phyloP scores from a whole-genome alignment of 2,113 vertebrate genomes.

The Murina feae region DNA sequence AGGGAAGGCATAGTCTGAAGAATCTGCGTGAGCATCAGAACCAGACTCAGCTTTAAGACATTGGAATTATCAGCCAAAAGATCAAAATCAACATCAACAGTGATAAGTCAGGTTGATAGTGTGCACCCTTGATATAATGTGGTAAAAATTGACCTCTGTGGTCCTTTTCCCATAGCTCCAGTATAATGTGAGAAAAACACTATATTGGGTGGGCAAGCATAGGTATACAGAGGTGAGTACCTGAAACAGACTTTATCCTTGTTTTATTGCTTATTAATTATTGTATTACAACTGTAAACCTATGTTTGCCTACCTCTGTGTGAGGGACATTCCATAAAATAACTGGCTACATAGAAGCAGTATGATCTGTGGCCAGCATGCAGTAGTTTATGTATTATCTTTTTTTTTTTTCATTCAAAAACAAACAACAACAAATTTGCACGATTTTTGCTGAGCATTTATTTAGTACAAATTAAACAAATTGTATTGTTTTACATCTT shows the following conservation, averaged over 20 bases:
- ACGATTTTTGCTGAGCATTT: background rate
- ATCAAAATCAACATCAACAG: background rate
- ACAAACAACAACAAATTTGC: background rate
- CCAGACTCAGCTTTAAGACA: background rate
- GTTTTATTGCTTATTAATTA: background rate
- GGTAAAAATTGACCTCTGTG: background rate
- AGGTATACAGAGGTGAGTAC: background rate
- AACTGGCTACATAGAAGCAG: background rate
- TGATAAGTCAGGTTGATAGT: background rate
- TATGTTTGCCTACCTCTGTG: background rate
- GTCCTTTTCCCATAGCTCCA: background rate
- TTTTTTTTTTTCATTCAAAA: background rate
- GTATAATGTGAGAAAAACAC: background rate
- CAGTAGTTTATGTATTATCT: background rate
- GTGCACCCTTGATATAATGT: background rate
- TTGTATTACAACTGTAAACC: background rate
- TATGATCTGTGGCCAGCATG: no score
- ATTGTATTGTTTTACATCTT: background rate
- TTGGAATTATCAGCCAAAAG: background rate
- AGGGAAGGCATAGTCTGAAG: background rate
- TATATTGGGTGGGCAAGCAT: background rate
- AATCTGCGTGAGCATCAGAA: background rate
- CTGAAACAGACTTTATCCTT: background rate
- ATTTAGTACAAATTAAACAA: background rate
- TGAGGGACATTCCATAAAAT: background rate